Conservation (phyloP, 2,888 invertebrate species). For the Ectemnius cavifrons region DNA sequence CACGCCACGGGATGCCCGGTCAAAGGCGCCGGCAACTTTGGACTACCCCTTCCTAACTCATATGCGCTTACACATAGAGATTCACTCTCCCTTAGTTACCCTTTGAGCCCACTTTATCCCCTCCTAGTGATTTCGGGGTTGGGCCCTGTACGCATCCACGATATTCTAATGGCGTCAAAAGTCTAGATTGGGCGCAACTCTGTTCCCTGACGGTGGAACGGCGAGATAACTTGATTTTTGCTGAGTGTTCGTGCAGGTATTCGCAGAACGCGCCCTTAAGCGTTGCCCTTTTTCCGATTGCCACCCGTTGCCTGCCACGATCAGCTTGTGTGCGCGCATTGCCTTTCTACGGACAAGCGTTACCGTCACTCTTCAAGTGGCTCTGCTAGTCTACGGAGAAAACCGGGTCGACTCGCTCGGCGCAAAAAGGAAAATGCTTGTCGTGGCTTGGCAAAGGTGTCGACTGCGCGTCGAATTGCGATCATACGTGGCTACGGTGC, state of each 20-base stretch:
- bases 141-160: slow-evolving; percentile 53
- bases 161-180: slow-evolving; percentile 70
- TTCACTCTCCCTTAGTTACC: slow-evolving; percentile 39
- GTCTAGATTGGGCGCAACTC: slow-evolving; percentile 58
- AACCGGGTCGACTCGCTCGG: not conserved
- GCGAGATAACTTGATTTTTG: slow-evolving; percentile 51
- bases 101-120: slow-evolving; percentile 2
- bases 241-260: slow-evolving; percentile 38
- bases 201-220: slow-evolving; percentile 21
- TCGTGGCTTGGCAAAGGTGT: slow-evolving; percentile 24
- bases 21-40: slow-evolving; percentile 73
- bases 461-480: slow-evolving; percentile 15
- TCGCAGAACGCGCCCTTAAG: slow-evolving; percentile 35
- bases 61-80: slow-evolving; percentile 4
- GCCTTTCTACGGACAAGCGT: not conserved
- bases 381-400: not conserved
- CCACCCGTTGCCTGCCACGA: slow-evolving; percentile 10
- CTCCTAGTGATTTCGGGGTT: slow-evolving; percentile 35
- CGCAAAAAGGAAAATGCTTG: slow-evolving; percentile 22
- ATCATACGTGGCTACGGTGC: slow-evolving; percentile 1
- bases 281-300: slow-evolving; percentile 8
- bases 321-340: not conserved
- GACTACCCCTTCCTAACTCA: slow-evolving; percentile 39
- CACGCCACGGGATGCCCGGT: slow-evolving; percentile 73
- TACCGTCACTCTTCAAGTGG: not conserved